phyloP scores from a whole-genome alignment of 2,797 vertebrate genomes.

The Eulemur rubriventer region DNA sequence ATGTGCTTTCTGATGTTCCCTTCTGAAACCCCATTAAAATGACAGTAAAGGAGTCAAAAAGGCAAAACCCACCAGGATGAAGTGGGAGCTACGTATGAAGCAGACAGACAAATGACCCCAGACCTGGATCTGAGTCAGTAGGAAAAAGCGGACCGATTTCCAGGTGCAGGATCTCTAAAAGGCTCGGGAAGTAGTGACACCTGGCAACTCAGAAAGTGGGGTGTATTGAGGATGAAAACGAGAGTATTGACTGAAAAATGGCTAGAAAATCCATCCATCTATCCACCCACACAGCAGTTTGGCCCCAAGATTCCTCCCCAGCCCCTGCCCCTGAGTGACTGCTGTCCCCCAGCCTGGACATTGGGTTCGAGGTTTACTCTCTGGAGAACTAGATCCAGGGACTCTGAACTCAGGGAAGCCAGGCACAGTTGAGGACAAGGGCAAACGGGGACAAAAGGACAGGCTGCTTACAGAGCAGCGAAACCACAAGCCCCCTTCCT shows the following conservation, averaged over 20 bases:
- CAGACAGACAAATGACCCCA: neutral
- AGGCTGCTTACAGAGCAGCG: no score
- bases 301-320: neutral
- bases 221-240: neutral
- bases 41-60: neutral
- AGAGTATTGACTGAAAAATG: neutral
- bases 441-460: neutral
- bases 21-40: neutral
- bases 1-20: neutral
- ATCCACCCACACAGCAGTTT: neutral
- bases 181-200: neutral
- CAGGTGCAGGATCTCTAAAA: neutral
- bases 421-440: neutral
- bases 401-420: neutral
- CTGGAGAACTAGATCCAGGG: neutral
- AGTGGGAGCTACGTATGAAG: neutral
- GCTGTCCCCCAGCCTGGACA: neutral
- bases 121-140: neutral
- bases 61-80: neutral
- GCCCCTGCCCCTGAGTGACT: neutral
- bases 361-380: neutral
- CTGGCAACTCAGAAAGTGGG: neutral
- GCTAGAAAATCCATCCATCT: neutral
- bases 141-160: neutral
- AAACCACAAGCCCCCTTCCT: neutral